Base-by-base conservation (phyloP, 2,888 invertebrate species). In the Noctua fimbriata region DNA sequence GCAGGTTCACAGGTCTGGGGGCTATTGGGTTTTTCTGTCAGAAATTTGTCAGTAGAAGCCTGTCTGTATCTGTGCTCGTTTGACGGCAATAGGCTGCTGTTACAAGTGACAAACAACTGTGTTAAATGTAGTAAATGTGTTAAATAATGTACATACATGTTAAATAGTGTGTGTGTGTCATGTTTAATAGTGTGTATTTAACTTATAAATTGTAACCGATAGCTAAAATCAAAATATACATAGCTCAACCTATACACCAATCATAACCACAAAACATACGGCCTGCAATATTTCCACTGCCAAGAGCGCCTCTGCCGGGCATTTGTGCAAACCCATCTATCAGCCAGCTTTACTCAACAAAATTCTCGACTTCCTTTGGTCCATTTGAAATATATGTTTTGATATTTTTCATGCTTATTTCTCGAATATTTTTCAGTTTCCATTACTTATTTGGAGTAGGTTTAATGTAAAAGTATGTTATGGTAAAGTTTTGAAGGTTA, bases 311-410 rank as follows among this genome's bases (percentile, higher is more conserved):
- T 65, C 60, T 14, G 16, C 69, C 44, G 49, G 65, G 24, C 47
- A 80, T 84, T 74, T 44, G 73, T 49, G 55, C 14, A 58, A 47
- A 73, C 41, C 16, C 81, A 85, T 83, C n/a, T 47, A 71, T 84
- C 81, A 76, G 69, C 16, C 41, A 32, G 47, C 60, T 84, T 76
- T 76, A 81, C 85, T 47, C 70, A 76, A 73, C 85, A 81, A 71
- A 79, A 81, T 83, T 76, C 65, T 66, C 69, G 65, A 76, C 52
- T 81, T 85, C 36, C 69, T 63, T 73, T 75, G 69, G 36, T 71
- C 63, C 63, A 74, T 83, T 84, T 65, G 32, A 84, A 84, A 84
- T 79, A 84, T 69, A 73, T 52, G 49, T 78, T 73, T 82, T 65
- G 47, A 69, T 44, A 77, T 71, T 66, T 66, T 52, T 55, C 44